These are phyloP conservation scores for Gouania willdenowi DNA, from an alignment of 2,797 vertebrate genomes.

Conservation along the genomic window DNA sequence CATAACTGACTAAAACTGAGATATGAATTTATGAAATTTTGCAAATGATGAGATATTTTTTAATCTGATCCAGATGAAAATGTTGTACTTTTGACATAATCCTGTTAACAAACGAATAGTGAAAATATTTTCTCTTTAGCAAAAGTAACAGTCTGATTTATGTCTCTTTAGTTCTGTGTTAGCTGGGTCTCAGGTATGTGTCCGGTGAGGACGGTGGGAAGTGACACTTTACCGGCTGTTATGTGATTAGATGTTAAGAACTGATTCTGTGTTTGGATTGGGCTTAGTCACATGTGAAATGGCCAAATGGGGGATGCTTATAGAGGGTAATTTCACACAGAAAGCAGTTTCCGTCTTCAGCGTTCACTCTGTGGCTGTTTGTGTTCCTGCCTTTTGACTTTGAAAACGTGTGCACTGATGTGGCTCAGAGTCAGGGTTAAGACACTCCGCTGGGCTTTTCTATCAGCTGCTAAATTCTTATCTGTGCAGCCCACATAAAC, in stretches of 20 bases:
- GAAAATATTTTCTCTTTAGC: no score
- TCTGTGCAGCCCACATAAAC: conserved; percentile 38
- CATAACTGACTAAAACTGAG: no score
- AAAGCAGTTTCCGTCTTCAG: conserved; percentile 23
- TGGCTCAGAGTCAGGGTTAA: conserved; percentile 37
- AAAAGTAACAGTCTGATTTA: no score
- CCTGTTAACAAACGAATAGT: no score
- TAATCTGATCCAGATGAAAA: no score
- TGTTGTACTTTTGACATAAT: no score
- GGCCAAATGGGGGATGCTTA: conserved; percentile 26
- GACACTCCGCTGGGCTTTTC: conserved; percentile 42
- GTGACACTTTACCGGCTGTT: conserved; percentile 24
- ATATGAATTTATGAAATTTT: no score
- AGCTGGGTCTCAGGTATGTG: conserved; percentile 43
- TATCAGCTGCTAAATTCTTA: conserved; percentile 49
- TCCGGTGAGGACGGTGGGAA: conserved; percentile 36
- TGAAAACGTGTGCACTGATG: conserved; percentile 24
- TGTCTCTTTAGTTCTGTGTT: no score
- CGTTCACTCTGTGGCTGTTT: conserved; percentile 14
- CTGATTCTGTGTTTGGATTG: conserved; percentile 34
- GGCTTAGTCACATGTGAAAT: conserved; percentile 51
- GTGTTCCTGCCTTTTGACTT: conserved; percentile 29
- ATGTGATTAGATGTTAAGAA: conserved; percentile 49
- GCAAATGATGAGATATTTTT: no score
- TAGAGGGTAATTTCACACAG: conserved; percentile 42